A percentile compares a stretch with the other conserved stretches of the same genome.
Evolutionary conservation across 2,797 vertebrate genomes (phyloP).

Genomic region (Euthynnus affinis): DNA sequence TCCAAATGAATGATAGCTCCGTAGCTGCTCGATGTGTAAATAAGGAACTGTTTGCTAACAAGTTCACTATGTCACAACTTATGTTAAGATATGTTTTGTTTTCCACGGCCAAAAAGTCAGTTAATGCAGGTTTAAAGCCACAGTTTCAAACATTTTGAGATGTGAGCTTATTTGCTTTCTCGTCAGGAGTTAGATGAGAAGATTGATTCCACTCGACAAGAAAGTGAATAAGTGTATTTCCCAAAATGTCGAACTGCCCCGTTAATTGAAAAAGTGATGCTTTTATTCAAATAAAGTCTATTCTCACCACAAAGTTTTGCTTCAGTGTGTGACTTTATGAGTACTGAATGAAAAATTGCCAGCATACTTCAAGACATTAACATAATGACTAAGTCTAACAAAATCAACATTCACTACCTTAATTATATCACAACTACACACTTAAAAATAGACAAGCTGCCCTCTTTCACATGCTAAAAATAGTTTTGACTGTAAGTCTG

Average conservation of each 20-base stretch:
- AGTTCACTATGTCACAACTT: no score
- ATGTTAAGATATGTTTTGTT: no score
- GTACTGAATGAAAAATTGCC: no score
- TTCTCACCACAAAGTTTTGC: background rate
- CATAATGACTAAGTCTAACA: background rate
- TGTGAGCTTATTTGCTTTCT: background rate
- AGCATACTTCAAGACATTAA: background rate
- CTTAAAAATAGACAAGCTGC: constrained; percentile 21
- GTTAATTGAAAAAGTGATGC: background rate
- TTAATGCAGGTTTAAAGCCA: no score
- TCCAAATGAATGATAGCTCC: no score
- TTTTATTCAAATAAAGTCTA: background rate
- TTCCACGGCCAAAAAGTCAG: no score
- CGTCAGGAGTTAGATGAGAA: background rate
- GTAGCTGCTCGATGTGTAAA: no score
- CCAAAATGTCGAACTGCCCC: background rate
- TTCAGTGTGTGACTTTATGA: background rate
- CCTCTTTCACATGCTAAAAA: constrained; percentile 55
- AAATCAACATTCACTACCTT: background rate
- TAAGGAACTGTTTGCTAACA: no score
- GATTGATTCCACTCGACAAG: background rate
- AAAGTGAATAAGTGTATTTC: background rate
- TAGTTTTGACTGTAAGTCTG: constrained; percentile 34
- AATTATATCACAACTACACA: background rate
- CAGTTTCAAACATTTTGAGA: background rate